Conservation (phyloP, 2,113 vertebrate genomes). For the Eleginops maclovinus region DNA sequence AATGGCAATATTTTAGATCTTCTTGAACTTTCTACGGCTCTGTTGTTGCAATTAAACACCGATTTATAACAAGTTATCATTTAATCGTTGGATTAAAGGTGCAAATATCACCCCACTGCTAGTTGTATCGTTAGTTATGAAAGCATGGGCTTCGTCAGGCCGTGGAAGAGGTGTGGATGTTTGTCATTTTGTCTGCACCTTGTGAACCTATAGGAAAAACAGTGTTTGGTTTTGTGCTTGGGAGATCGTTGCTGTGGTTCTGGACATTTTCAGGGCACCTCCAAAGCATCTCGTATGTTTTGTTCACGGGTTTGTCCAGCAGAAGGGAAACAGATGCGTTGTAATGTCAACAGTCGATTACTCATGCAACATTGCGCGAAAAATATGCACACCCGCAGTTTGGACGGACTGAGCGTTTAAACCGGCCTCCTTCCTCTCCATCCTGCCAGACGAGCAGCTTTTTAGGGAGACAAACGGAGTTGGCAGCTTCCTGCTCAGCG, state of each 20-base stretch:
- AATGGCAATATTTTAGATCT: background rate
- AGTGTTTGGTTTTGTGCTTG: constrained; percentile 54
- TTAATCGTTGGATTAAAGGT: background rate
- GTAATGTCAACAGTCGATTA: constrained; percentile 77
- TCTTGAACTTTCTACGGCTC: constrained; percentile 32
- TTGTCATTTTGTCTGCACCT: constrained; percentile 62
- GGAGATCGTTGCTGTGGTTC: constrained; percentile 58
- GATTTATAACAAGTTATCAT: constrained; percentile 23
- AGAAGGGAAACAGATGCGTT: constrained; percentile 75
- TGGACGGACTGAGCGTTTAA: constrained; percentile 24
- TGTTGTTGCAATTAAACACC: background rate
- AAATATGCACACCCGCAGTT: constrained; percentile 58
- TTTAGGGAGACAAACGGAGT: background rate
- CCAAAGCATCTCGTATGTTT: constrained; percentile 25
- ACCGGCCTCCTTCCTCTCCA: constrained; percentile 15
- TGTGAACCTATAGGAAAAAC: constrained; percentile 17
- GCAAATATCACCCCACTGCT: background rate
- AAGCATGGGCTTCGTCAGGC: constrained; percentile 67
- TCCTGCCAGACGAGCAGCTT: constrained; percentile 30
- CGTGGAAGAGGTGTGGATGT: constrained; percentile 57
- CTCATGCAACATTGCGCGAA: constrained; percentile 70
- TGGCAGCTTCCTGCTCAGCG: constrained; percentile 62
- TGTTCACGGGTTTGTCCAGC: constrained; percentile 37
- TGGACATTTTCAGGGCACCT: constrained; percentile 71
- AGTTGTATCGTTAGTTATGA: constrained; percentile 39